phyloP scores from a whole-genome alignment of 2,888 invertebrate species.

The Beris chalybata region DNA sequence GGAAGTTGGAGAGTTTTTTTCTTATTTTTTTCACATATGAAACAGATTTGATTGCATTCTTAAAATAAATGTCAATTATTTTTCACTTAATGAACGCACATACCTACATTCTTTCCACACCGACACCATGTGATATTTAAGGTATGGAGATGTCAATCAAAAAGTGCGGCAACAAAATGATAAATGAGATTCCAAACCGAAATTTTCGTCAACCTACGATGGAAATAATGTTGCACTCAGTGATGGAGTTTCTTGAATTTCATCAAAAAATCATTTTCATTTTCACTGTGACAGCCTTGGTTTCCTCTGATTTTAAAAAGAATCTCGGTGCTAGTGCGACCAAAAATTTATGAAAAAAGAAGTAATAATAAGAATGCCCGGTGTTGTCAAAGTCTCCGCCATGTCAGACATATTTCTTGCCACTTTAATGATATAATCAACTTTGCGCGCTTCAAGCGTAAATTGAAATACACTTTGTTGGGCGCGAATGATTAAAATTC shows the following conservation, averaged over 20 bases:
- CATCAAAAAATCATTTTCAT: conserved; percentile 23
- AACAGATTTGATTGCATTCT: no score
- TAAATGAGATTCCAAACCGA: conserved; percentile 24
- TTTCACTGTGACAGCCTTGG: conserved; percentile 7
- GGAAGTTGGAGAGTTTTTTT: no score
- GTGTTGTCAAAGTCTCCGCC: conserved; percentile 1
- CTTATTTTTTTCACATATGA: no score
- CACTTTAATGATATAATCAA: conserved; percentile 11
- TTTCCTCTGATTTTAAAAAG: conserved; percentile 3
- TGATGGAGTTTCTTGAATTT: conserved; percentile 21
- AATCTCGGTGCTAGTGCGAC: neutral
- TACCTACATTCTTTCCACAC: no score
- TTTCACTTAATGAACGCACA: no score
- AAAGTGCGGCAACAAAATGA: conserved; percentile 7
- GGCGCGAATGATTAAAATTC: neutral
- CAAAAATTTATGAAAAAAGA: conserved; percentile 2
- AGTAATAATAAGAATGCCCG: no score
- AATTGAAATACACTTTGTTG: conserved; percentile 7
- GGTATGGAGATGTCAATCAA: conserved; percentile 25
- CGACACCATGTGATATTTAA: conserved; percentile 6
- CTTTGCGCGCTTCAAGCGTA: conserved; percentile 1
- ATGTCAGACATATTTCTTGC: no score
- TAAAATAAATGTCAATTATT: no score
- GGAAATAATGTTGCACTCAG: neutral
- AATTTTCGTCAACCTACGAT: conserved; percentile 6